Conservation (phyloP, 1,140 invertebrate species). For the Drosophila ficusphila region DNA sequence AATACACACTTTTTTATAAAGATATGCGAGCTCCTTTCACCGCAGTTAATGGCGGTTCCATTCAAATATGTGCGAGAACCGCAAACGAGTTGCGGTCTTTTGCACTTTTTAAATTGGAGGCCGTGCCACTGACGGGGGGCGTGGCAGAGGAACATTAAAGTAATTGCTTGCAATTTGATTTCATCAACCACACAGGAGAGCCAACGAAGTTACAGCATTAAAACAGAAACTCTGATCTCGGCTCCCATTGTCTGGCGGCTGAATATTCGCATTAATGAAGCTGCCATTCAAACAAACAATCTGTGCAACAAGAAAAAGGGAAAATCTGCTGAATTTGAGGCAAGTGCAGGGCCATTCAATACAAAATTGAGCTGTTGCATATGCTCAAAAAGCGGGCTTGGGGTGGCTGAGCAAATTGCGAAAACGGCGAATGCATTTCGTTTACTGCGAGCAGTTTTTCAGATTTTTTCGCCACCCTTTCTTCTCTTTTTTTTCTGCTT, state of each 20-base stretch:
- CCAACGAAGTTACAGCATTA: conserved; percentile 5
- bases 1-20: conserved; percentile 13
- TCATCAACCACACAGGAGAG: conserved; percentile 25
- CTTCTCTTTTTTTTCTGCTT: not conserved
- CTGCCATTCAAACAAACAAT: conserved; percentile 73
- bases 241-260: conserved; percentile 34
- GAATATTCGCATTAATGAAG: conserved; percentile 73
- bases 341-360: conserved; percentile 33
- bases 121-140: not conserved
- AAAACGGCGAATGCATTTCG: conserved; percentile 60
- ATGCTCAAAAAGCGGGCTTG: conserved; percentile 33
- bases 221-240: conserved; percentile 13
- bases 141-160: conserved; percentile 52
- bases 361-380: conserved; percentile 76
- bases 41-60: conserved; percentile 58
- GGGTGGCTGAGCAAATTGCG: conserved; percentile 51
- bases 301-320: not conserved
- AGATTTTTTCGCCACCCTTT: conserved; percentile 17
- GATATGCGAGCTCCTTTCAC: conserved; percentile 17
- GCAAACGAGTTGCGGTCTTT: conserved; percentile 68
- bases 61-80: conserved; percentile 37
- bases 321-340: conserved; percentile 17
- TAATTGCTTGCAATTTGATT: conserved; percentile 73
- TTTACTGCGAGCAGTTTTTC: conserved; percentile 46
- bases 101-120: conserved; percentile 33